These are phyloP conservation scores for Asarcornis scutulata DNA, from an alignment of 2,113 vertebrate genomes.

Conservation along the genomic window DNA sequence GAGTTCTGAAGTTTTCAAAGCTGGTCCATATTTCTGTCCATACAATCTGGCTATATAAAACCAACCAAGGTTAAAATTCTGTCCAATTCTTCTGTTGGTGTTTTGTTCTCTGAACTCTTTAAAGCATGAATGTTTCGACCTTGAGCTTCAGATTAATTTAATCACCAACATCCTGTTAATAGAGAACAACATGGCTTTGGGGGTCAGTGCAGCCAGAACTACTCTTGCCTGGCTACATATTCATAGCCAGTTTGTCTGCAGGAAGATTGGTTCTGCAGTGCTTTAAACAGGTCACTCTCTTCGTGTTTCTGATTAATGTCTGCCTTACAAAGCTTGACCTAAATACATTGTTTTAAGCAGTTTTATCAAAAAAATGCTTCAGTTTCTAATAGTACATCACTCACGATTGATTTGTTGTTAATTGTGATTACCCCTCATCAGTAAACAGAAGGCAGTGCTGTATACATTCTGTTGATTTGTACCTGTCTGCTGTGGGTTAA, in stretches of 20 bases:
- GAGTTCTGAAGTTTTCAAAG: neutral
- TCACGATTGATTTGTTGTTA: slow-evolving; percentile 12
- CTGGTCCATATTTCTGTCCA: neutral
- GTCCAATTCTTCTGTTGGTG: neutral
- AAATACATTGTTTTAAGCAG: neutral
- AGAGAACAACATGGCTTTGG: neutral
- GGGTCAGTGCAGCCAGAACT: neutral
- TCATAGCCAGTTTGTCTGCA: neutral
- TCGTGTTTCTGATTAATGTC: neutral
- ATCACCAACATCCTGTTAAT: neutral
- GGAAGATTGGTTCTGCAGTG: neutral
- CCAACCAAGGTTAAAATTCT: accelerated
- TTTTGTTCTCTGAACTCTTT: neutral
- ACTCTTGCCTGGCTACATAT: neutral
- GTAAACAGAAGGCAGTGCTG: slow-evolving; percentile 3
- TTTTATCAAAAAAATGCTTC: neutral
- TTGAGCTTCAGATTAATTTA: neutral
- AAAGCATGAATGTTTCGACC: neutral
- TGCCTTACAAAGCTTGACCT: neutral
- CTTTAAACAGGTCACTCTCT: neutral
- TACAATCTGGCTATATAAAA: neutral
- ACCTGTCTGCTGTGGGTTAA: slow-evolving; percentile 24
- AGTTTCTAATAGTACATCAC: slow-evolving; percentile 10
- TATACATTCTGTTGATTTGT: slow-evolving; percentile 33
- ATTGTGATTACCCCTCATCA: neutral